Evolutionary conservation across 2,888 invertebrate genomes (phyloP).

Genomic region (Ariolimax columbianus): DNA sequence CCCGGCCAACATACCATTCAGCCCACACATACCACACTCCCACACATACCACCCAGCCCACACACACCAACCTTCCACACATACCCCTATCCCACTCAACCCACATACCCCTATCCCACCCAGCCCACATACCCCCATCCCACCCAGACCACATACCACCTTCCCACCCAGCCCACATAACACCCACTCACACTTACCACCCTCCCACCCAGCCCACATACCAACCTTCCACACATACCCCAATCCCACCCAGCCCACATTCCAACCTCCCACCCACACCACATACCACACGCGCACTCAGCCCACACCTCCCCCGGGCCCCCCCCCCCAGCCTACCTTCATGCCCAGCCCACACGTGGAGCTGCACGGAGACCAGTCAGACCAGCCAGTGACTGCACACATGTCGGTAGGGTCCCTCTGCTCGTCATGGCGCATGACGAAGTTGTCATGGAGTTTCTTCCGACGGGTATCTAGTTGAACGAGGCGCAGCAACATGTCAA

Average conservation of each 20-base stretch:
- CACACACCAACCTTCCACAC: no score
- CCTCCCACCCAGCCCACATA: no score
- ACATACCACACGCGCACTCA: background rate
- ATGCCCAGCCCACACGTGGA: conserved; percentile 87
- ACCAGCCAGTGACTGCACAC: conserved; percentile 87
- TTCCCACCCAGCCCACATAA: background rate
- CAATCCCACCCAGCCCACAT: no score
- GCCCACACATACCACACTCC: no score
- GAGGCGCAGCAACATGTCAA: no score
- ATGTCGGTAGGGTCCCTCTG: conserved; percentile 67
- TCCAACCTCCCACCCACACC: background rate
- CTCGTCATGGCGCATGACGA: conserved; percentile 68
- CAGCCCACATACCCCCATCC: background rate
- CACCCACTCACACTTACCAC: no score
- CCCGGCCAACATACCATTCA: no score
- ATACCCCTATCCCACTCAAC: no score
- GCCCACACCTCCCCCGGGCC: no score
- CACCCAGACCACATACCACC: background rate
- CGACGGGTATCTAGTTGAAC: conserved; percentile 46
- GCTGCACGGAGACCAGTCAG: conserved; percentile 90
- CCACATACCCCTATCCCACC: no score
- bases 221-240: no score
- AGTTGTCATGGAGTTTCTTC: conserved; percentile 60
- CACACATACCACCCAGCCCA: no score
- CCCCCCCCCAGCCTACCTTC: conserved; percentile 50